phyloP scores from a whole-genome alignment of 2,797 vertebrate genomes.

The Schizopygopsis malacanthus region DNA sequence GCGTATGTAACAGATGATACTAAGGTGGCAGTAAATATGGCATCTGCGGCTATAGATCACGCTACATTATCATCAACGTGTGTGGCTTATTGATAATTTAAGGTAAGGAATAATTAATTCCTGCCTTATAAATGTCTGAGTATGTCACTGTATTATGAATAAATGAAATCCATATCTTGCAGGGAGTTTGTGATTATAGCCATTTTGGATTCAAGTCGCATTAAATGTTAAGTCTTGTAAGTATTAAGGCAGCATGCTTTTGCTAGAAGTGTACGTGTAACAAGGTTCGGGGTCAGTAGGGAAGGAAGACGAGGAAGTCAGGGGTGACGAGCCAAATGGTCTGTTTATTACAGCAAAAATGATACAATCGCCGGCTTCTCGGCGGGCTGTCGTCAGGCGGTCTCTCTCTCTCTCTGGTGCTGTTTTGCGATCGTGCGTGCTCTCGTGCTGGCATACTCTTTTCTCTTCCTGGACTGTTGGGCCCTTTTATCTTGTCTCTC shows the following conservation, averaged over 20 bases:
- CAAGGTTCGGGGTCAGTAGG: no score
- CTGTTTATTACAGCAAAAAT: no score
- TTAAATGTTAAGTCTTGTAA: not conserved
- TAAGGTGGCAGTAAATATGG: conserved; percentile 25
- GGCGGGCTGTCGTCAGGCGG: no score
- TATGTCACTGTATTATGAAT: conserved; percentile 4
- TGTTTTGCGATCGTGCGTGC: no score
- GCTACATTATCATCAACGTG: not conserved
- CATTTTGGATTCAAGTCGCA: not conserved
- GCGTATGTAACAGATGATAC: not conserved
- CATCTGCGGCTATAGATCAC: not conserved
- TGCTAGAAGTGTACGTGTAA: not conserved
- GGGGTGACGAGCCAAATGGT: no score
- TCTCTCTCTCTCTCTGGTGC: no score
- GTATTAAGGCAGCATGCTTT: not conserved
- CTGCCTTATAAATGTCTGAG: not conserved
- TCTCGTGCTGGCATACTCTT: no score
- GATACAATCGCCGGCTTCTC: no score
- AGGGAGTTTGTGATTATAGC: not conserved
- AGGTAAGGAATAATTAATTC: conserved; percentile 3
- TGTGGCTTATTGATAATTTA: conserved; percentile 30
- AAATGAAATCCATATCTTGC: not conserved
- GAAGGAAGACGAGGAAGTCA: no score
- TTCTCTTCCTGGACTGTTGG: no score
- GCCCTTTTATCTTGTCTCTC: no score